These are phyloP conservation scores for Yponomeuta cagnagella DNA, from an alignment of 2,888 invertebrate genomes.

Conservation along the genomic window DNA sequence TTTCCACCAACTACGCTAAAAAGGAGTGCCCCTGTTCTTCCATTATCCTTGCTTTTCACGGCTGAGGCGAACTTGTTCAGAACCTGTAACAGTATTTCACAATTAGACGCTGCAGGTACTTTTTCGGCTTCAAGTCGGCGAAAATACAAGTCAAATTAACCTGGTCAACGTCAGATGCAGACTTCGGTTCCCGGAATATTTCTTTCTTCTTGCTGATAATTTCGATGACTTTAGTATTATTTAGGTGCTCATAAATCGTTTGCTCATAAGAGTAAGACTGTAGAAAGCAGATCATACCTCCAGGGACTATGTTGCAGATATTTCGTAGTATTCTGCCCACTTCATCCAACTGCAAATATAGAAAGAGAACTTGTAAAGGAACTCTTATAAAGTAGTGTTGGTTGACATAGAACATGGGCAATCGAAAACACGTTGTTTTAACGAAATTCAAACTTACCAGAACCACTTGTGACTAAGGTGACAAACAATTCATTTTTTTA, in stretches of 20 bases:
- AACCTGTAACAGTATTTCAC: conserved; percentile 38
- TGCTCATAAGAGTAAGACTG: conserved; percentile 95
- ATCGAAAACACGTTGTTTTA: neutral
- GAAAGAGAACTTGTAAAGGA: neutral
- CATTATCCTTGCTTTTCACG: conserved; percentile 45
- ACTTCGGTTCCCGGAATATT: conserved; percentile 86
- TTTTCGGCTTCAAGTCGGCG: too few relatives aligned
- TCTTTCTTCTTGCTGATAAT: conserved; percentile 82
- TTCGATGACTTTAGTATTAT: conserved; percentile 76
- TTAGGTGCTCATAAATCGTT: conserved; percentile 78
- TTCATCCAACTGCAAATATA: conserved; percentile 80
- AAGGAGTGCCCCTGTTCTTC: conserved; percentile 84
- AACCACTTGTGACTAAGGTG: neutral
- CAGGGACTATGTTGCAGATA: conserved; percentile 86
- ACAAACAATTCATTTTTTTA: too few relatives aligned
- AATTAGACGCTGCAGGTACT: too few relatives aligned
- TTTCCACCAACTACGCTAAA: conserved; percentile 98
- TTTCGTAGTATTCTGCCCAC: conserved; percentile 84
- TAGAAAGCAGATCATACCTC: conserved; percentile 95
- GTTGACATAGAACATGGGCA: neutral
- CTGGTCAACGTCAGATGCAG: conserved; percentile 81
- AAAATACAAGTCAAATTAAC: too few relatives aligned
- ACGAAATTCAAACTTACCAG: neutral
- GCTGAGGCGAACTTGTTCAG: conserved; percentile 53
- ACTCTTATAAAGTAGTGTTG: too few relatives aligned